Percentiles rank a stretch among this genome's conserved stretches.
Evolutionary conservation across 2,113 vertebrate genomes (phyloP).

Genomic region (Triplophysa tibetana): DNA sequence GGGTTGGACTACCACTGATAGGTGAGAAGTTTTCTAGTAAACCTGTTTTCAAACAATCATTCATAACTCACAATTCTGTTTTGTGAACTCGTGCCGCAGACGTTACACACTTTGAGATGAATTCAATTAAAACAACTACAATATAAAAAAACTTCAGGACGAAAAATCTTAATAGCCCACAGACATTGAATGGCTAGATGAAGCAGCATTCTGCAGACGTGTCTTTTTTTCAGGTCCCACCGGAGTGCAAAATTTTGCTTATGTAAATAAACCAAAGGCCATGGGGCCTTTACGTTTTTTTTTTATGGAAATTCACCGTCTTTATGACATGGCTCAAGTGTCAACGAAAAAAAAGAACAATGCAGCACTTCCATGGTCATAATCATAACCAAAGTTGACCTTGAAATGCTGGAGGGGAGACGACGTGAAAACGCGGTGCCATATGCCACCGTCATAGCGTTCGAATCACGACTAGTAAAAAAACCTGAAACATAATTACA

Average conservation of each 20-base stretch:
- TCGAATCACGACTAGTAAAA: neutral
- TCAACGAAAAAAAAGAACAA: neutral
- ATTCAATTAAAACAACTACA: constrained; percentile 15
- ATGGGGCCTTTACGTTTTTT: constrained; percentile 4
- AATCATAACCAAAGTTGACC: constrained; percentile 28
- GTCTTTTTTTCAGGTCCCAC: constrained; percentile 14
- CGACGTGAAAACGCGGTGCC: neutral
- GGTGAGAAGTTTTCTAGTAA: too few species aligned
- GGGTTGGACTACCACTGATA: too few species aligned
- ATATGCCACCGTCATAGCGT: neutral
- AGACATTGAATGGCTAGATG: neutral
- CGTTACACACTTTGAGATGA: too few species aligned
- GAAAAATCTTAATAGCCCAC: constrained; percentile 17
- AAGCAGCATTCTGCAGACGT: constrained; percentile 18
- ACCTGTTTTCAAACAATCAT: too few species aligned
- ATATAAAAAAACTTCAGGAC: neutral
- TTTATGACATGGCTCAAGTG: constrained; percentile 9
- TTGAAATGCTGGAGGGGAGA: constrained; percentile 19
- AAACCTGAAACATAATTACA: neutral
- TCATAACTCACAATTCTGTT: too few species aligned
- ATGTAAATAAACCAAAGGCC: constrained; percentile 31
- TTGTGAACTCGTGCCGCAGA: too few species aligned
- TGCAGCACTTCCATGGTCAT: constrained; percentile 4
- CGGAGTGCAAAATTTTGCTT: constrained; percentile 32
- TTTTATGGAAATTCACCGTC: constrained; percentile 9